A percentile compares a stretch with the other conserved stretches of the same genome.
phyloP scores from a whole-genome alignment of 1,140 invertebrate species.

The Ceratosolen fusciceps region DNA sequence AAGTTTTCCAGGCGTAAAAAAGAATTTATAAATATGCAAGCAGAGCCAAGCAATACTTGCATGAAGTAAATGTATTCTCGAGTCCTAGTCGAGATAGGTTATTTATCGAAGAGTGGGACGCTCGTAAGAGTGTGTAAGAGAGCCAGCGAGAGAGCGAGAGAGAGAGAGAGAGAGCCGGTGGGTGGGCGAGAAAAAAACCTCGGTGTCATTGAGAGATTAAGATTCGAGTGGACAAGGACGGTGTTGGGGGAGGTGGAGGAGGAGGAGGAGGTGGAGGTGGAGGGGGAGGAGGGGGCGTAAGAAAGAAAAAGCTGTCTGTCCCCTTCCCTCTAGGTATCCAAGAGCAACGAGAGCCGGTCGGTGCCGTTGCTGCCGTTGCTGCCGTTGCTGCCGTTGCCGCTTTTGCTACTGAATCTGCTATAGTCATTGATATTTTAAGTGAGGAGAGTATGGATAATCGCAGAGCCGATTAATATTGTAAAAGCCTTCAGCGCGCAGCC shows the following conservation, averaged over 20 bases:
- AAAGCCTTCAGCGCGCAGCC: not conserved
- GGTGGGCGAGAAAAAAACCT: not conserved
- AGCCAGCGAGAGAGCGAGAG: not conserved
- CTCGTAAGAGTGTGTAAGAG: not conserved
- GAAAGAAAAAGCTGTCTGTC: too few species aligned
- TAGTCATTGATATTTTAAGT: not conserved
- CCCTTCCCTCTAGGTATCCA: not conserved
- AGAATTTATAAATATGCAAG: not conserved
- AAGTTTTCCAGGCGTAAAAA: not conserved
- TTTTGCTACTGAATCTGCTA: too few species aligned
- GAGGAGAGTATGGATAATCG: not conserved
- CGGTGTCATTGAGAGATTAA: not conserved
- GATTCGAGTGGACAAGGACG: not conserved
- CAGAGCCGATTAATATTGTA: not conserved
- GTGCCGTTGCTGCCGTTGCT: too few species aligned
- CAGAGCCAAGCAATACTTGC: not conserved
- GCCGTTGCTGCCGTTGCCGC: too few species aligned
- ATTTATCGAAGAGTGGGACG: not conserved
- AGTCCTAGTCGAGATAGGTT: not conserved
- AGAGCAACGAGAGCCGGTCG: not conserved
- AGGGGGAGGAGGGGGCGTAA: not conserved
- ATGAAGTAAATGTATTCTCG: not conserved
- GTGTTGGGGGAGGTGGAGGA: not conserved
- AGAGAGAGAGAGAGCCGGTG: not conserved
- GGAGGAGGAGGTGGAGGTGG: not conserved